Percentiles rank a stretch among this genome's conserved stretches.
Evolutionary conservation across 2,113 vertebrate genomes (phyloP).

Genomic region (Dinomys branickii): DNA sequence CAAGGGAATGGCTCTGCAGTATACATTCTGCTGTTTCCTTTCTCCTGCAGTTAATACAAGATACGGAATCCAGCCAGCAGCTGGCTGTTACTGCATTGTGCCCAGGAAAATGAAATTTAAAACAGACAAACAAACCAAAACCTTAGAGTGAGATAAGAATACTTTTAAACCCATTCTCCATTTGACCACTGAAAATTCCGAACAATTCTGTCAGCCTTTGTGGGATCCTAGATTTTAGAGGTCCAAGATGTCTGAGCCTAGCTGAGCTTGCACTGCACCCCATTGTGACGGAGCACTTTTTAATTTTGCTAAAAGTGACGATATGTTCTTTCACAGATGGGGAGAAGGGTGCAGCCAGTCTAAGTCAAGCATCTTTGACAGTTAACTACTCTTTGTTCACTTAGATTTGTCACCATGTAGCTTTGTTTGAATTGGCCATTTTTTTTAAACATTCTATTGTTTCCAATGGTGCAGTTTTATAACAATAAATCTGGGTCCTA

Average conservation of each 20-base stretch:
- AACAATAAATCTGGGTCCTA: conserved; percentile 85
- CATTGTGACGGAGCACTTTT: conserved; percentile 91
- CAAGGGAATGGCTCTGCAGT: background rate
- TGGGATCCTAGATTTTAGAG: conserved; percentile 82
- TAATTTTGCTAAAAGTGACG: conserved; percentile 75
- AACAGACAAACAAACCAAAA: background rate
- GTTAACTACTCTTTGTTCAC: conserved; percentile 81
- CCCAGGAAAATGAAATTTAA: background rate
- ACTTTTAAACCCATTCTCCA: background rate
- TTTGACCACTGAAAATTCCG: background rate
- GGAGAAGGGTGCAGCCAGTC: conserved; percentile 86
- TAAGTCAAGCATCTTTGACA: conserved; percentile 87
- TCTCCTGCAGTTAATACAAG: background rate
- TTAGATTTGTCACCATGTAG: conserved; percentile 92
- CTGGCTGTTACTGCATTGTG: background rate
- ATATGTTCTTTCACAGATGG: conserved; percentile 91
- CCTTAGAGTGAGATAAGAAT: background rate
- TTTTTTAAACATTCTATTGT: conserved; percentile 85
- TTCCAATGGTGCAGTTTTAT: conserved; percentile 82
- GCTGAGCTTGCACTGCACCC: conserved; percentile 86
- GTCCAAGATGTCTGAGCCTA: conserved; percentile 87
- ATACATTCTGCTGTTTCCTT: background rate
- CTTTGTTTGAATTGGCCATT: conserved; percentile 94
- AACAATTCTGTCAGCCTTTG: conserved; percentile 84
- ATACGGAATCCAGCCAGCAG: background rate